These are phyloP conservation scores for Tarsius wallacei DNA, from an alignment of 2,797 vertebrate species.

Conservation along the genomic window DNA sequence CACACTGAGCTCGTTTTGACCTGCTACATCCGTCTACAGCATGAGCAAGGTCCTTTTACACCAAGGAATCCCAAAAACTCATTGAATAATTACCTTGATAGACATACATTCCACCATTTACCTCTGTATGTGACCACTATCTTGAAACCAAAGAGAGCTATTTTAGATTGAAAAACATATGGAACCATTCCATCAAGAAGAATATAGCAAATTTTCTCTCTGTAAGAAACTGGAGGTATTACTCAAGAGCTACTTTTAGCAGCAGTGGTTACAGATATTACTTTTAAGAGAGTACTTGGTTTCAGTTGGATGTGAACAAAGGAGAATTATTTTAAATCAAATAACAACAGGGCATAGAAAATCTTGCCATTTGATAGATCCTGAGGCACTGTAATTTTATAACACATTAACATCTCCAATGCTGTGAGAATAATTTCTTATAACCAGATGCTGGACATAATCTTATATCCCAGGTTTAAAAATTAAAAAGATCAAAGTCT, in stretches of 20 bases:
- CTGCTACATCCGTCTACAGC: neutral
- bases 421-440: neutral
- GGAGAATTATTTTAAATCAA: constrained; percentile 71
- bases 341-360: constrained; percentile 20
- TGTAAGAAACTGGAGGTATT: constrained; percentile 26
- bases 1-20: neutral
- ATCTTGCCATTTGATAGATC: neutral
- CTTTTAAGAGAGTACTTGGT: constrained; percentile 46
- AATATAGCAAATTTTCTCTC: constrained; percentile 59
- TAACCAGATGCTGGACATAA: neutral
- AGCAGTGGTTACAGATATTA: constrained; percentile 5
- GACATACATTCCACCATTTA: constrained; percentile 52
- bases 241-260: constrained; percentile 47
- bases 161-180: constrained; percentile 43
- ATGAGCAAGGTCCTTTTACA: neutral
- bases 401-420: neutral
- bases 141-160: constrained; percentile 36
- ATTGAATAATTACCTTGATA: constrained; percentile 55
- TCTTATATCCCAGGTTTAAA: neutral
- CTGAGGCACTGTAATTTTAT: neutral
- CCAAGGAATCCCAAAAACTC: neutral
- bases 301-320: constrained; percentile 42
- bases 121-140: neutral
- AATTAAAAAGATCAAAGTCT: neutral
- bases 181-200: constrained; percentile 23